Evolutionary conservation across 1,140 invertebrate species (phyloP), one percentile per base, ranked within the genome.

Genomic region (Drosophila pseudoobscura): DNA sequence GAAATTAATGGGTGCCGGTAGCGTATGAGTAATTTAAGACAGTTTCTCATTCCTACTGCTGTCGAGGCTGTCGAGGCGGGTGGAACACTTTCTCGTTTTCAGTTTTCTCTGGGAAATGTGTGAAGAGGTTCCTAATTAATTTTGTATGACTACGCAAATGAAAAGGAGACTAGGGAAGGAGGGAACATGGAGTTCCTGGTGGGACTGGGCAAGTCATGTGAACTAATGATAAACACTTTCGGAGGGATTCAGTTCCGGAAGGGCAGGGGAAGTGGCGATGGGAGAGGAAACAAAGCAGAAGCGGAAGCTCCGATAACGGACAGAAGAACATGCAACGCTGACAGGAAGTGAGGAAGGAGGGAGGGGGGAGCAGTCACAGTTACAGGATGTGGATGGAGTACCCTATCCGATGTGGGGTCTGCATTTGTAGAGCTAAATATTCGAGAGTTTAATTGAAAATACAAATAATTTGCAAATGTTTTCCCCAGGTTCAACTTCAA

Each of bases 131-230:
- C 26, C 39, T 75, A 75, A 75, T 68, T 75, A 75, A 60, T 66
- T 50, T 66, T 52, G 56, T 75, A 75, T 75, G 62, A 75, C 71
- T 60, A 52, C 62, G 62, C 62, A 75, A 75, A 75, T 75, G 73
- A 60, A 20, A n/a, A 20, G 49, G 2, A 22, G 58, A 29, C 26
- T 45, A 7, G 4, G 8, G 7, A 8, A 1, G 7, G 6, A 9
- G 49, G 5, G 6, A 8, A 35, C 3, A 17, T 31, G 22, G 49
- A 68, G 22, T 41, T 68, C 20, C 17, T 35, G 24, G 8, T 22
- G 50, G 41, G 31, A 31, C 29, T 56, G 22, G 51, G 71, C 73
- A 75, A 68, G 71, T 75, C 73, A 75, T 75, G 71, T 75, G 71
- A 47, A 57, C 55, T 68, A 60, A 75, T 75, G 73, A 75, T 75